phyloP scores from a whole-genome alignment of 2,113 vertebrate genomes.

The Pachyramphus minor region DNA sequence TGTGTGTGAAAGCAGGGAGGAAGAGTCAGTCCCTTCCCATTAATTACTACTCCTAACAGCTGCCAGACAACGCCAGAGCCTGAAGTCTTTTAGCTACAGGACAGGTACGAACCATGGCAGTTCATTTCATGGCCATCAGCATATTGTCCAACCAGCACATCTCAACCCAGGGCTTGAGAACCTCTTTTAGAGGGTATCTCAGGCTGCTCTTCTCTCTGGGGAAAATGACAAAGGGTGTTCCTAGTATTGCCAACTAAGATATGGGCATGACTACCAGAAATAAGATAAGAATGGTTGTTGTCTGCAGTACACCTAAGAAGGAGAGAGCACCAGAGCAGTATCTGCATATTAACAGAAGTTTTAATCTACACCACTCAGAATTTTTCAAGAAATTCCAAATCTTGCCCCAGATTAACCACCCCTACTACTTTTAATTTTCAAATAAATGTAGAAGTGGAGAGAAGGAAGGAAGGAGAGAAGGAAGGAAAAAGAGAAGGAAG shows the following conservation, averaged over 20 bases:
- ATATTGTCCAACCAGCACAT: neutral
- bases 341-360: neutral
- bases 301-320: neutral
- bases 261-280: neutral
- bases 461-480: no score
- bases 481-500: no score
- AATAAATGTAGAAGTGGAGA: neutral
- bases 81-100: neutral
- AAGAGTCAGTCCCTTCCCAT: neutral
- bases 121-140: neutral
- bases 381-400: neutral
- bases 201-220: neutral
- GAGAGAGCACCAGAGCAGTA: neutral
- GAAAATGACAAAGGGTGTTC: neutral
- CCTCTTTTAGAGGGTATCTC: neutral
- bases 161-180: neutral
- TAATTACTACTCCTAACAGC: neutral
- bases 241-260: neutral
- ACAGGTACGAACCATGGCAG: neutral
- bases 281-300: neutral
- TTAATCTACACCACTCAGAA: neutral
- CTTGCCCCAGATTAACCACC: neutral
- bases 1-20: neutral
- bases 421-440: neutral
- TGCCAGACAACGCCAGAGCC: neutral